phyloP scores from a whole-genome alignment of 2,888 invertebrate genomes.

The Gonocerus acuteangulatus region DNA sequence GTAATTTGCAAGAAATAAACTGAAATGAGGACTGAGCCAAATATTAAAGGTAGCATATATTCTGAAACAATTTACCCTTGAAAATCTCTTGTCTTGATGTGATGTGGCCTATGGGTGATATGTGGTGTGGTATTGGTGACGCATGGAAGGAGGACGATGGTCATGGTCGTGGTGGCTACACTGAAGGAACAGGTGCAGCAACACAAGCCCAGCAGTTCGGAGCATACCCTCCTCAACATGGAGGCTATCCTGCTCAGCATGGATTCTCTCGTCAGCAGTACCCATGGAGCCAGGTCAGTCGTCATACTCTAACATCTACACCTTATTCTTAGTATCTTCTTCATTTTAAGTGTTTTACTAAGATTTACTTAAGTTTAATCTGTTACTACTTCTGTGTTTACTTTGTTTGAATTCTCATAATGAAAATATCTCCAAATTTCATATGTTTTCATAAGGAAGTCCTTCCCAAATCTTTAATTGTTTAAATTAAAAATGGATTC shows the following conservation, averaged over 20 bases:
- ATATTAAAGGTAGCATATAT: no score
- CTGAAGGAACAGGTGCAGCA: not conserved
- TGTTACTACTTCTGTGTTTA: no score
- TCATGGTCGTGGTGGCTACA: constrained; percentile 17
- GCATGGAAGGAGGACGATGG: constrained; percentile 15
- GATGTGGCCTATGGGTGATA: constrained; percentile 9
- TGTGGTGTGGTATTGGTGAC: constrained; percentile 14
- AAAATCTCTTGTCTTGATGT: constrained; percentile 10
- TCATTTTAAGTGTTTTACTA: no score
- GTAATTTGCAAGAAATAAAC: no score
- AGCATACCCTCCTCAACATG: constrained; percentile 9
- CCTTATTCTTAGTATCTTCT: not conserved
- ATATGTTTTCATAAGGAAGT: no score
- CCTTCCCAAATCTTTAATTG: no score
- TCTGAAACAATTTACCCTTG: constrained; percentile 6
- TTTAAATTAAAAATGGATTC: no score
- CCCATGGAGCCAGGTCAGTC: constrained; percentile 24
- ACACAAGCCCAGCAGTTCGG: constrained; percentile 1
- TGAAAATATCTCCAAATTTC: no score
- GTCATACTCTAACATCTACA: not conserved
- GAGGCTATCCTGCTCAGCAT: constrained; percentile 19
- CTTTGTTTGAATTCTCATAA: no score
- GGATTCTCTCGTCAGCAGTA: constrained; percentile 16
- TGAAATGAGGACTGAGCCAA: no score
- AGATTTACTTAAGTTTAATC: no score